These are phyloP conservation scores for Oryctes rhinoceros DNA, from an alignment of 1,140 invertebrate species.

Conservation along the genomic window DNA sequence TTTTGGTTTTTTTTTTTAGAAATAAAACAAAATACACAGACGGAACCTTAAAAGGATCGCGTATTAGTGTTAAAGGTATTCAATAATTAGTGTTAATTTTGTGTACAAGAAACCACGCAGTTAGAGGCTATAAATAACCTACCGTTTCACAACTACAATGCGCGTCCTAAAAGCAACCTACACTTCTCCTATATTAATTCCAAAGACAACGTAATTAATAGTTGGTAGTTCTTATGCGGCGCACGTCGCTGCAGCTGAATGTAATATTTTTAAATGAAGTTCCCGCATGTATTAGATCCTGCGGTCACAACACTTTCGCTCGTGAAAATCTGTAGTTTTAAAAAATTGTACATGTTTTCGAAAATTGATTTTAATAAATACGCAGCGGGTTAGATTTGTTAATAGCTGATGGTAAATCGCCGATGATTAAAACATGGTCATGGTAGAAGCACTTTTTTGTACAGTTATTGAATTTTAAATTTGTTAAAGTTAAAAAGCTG, in stretches of 20 bases:
- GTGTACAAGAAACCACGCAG: constrained; percentile 28
- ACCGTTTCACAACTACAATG: constrained; percentile 31
- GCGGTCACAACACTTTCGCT: too few relatives aligned
- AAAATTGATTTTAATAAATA: too few relatives aligned
- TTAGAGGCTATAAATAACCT: constrained; percentile 34
- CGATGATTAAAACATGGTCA: too few relatives aligned
- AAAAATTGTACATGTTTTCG: too few relatives aligned
- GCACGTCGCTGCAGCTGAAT: neutral
- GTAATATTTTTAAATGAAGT: neutral
- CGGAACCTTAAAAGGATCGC: constrained; percentile 32
- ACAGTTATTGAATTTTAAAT: too few relatives aligned
- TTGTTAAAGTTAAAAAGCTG: too few relatives aligned
- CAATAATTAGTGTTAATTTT: constrained; percentile 37
- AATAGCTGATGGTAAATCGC: too few relatives aligned
- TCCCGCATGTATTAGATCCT: too few relatives aligned
- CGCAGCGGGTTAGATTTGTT: too few relatives aligned
- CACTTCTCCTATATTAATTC: constrained; percentile 32
- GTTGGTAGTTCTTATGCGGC: constrained; percentile 4
- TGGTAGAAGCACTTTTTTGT: too few relatives aligned
- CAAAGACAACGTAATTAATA: constrained; percentile 31
- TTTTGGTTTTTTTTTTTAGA: too few relatives aligned
- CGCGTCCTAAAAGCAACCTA: constrained; percentile 20
- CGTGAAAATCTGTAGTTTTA: too few relatives aligned
- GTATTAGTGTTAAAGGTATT: constrained; percentile 34
- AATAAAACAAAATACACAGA: constrained; percentile 18